Evolutionary conservation across 2,113 vertebrate species (phyloP), one percentile per base, ranked within the genome.

Genomic region (Microcebus jonahi): DNA sequence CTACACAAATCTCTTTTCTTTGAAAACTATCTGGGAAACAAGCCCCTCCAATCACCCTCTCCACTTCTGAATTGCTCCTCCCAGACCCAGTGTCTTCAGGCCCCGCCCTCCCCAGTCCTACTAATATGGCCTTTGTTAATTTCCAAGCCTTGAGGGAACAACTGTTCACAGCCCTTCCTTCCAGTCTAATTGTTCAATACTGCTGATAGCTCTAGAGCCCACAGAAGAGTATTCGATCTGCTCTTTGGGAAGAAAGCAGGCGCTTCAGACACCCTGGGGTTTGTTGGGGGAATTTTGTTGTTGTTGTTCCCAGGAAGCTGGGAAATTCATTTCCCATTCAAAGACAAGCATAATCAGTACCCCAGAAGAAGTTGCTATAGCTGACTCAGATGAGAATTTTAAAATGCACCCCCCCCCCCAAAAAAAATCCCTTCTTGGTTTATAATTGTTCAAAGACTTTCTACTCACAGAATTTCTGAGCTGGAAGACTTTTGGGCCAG

Each of bases 151-250:
- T 77, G 61, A 67, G 70, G 86, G 96, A 93, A 75, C 59, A 45
- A 89, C 96, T 48, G 55, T 89, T 91, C 92, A 70, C 95, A 91
- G 25, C 75, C 76, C 18, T 89, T 96, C 86, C 92, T 86, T 65
- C 96, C 84, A 86, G 95, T 97, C 97, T 97, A 95, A 96, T 97
- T 98, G 98, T 97, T 97, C 98, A 97, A 97, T 95, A 95, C 92
- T 85, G 97, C 98, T 98, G 97, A 94, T 71, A 95, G 98, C 80
- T 97, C 59, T 83, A 8, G 86, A 97, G 91, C n/a, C 73, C 85
- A 61, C 95, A 95, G 96, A 98, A 98, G 97, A 93, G 87, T 73
- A 87, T 95, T 89, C 73, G 73, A 87, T 98, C 76, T 7, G 97
- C 97, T 97, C 27, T 13, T 79, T 85, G 86, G 97, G 98, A 97